Base-by-base conservation (phyloP, 23 tunicate species). In the Phallusia fumigata region DNA sequence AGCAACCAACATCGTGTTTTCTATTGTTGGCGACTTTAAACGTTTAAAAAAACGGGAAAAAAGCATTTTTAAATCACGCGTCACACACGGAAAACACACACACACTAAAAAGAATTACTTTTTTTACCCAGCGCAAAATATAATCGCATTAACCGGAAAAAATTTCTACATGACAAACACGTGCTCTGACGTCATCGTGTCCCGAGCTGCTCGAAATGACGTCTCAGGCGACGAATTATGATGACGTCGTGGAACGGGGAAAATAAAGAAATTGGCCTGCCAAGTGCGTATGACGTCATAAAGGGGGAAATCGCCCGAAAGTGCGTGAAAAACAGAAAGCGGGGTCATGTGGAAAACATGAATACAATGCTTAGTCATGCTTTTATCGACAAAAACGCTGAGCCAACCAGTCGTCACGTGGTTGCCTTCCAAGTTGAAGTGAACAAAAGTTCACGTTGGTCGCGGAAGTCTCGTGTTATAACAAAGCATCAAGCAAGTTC, bases 21-120 rank as follows among this genome's bases (percentile, higher is more conserved):
- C 47, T 40, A 58, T 58, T 24, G 69, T 58, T 58, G 69, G 69
- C 69, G 69, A 58, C 13, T 58, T 58, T 58, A 58, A 58, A 58
- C 69, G 69, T 58, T 58, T 58, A 58, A 58, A 58, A 58, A 58
- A 58, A 58, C 69, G 69, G 13, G 10, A 40, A 40, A 58, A 58
- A 58, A 58, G 69, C 69, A 21, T 58, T 58, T 58, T 58, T 58
- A 58, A 58, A 58, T 24, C 69, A 58, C 69, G 28, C 69, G 28
- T 58, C 28, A 21, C 69, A 58, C 69, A 24, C 69, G 13, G 13
- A 58, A 58, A 11, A 24, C 69, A 58, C 69, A 24, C 69, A 13
- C 69, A 58, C 28, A 58, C 69, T 58, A 58, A 58, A 24, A 24
- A 58, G 28, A 58, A 58, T 40, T 40, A 40, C 47, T 5, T 40